Percentiles rank a stretch among this genome's conserved stretches.
phyloP scores from a whole-genome alignment of 2,113 vertebrate species.

The Thamnaconus septentrionalis region DNA sequence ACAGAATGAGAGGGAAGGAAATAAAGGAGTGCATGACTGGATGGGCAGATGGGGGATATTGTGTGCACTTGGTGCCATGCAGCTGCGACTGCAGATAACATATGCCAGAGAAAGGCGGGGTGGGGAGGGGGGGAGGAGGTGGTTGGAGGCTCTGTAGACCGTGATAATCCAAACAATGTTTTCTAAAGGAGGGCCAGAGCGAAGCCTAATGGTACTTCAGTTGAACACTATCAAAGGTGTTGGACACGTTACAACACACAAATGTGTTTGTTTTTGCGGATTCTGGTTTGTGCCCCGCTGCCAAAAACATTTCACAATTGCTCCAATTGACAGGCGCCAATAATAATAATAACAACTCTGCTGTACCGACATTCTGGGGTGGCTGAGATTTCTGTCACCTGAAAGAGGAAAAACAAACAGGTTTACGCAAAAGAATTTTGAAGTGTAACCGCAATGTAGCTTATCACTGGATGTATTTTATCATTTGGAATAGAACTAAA shows the following conservation, averaged over 20 bases:
- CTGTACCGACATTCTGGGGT: too few species aligned
- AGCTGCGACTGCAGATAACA: conserved; percentile 67
- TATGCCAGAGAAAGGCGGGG: conserved; percentile 48
- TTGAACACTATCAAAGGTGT: conserved; percentile 51
- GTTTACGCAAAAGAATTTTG: too few species aligned
- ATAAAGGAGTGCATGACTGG: conserved; percentile 63
- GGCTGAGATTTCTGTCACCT: too few species aligned
- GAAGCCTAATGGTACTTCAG: conserved; percentile 54
- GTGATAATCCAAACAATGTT: conserved; percentile 56
- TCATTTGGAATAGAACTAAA: too few species aligned
- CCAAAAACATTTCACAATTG: conserved; percentile 31
- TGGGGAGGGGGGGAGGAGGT: conserved; percentile 30
- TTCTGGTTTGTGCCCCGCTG: conserved; percentile 16
- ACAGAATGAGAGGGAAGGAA: conserved; percentile 49
- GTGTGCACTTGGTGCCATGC: conserved; percentile 59
- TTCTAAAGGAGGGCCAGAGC: conserved; percentile 40
- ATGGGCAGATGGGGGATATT: conserved; percentile 60
- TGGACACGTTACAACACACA: conserved; percentile 53
- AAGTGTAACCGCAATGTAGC: too few species aligned
- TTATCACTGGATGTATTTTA: too few species aligned
- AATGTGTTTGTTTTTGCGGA: conserved; percentile 41
- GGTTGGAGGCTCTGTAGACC: conserved; percentile 52
- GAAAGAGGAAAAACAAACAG: too few species aligned
- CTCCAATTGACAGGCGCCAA: conserved; percentile 29
- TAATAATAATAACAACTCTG: conserved; percentile 9